Conservation (phyloP, 1,140 invertebrate species). For the Drusus annulatus region DNA sequence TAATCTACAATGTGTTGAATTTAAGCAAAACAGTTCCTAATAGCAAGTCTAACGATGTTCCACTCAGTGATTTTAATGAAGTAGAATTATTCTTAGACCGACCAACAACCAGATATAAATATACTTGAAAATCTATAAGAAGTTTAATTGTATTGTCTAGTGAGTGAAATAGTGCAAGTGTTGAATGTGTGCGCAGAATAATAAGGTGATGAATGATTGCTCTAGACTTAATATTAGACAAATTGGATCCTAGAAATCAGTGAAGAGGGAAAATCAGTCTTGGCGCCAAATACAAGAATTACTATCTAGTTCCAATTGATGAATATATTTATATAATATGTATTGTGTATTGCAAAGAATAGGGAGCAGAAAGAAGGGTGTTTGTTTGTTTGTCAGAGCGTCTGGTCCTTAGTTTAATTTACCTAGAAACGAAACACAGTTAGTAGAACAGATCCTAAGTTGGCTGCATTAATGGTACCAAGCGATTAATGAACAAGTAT, state of each 20-base stretch:
- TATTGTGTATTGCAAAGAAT: not conserved
- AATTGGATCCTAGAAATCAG: conserved; percentile 26
- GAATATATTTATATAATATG: not conserved
- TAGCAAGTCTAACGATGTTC: no score
- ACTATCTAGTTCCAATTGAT: conserved; percentile 25
- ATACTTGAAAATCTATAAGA: no score
- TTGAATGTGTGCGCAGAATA: no score
- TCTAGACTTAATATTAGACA: conserved; percentile 26
- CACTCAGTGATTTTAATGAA: no score
- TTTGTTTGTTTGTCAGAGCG: not conserved
- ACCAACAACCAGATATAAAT: no score
- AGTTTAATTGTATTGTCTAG: no score
- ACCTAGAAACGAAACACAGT: conserved; percentile 20
- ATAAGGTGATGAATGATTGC: not conserved
- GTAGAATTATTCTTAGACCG: no score
- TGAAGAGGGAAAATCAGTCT: conserved; percentile 47
- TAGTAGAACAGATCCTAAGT: not conserved
- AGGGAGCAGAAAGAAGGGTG: not conserved
- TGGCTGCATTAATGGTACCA: conserved; percentile 9
- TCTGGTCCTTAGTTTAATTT: not conserved
- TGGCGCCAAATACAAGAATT: conserved; percentile 42
- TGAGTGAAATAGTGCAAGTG: no score
- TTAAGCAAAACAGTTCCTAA: no score
- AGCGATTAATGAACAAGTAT: conserved; percentile 1
- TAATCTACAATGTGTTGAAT: no score